phyloP scores from a whole-genome alignment of 2,888 invertebrate genomes.

The Abscondita cerata region DNA sequence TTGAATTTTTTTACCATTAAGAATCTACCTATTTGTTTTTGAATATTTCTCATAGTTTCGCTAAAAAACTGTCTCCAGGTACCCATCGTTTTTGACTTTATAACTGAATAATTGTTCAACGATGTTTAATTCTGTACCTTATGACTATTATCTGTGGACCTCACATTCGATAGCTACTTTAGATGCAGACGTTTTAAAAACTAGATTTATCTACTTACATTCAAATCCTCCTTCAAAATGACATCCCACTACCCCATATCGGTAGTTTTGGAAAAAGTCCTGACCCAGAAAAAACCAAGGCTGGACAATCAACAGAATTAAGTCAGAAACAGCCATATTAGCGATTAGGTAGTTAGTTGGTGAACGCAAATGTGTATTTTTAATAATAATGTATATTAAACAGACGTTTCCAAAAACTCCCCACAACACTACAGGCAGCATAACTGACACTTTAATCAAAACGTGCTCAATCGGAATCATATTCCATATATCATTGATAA shows the following conservation, averaged over 20 bases:
- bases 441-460: constrained; percentile 65
- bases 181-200: too few species aligned
- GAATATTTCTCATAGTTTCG: too few species aligned
- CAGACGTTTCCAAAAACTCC: constrained; percentile 73
- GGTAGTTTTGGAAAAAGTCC: constrained; percentile 81
- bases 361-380: constrained; percentile 69
- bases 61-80: too few species aligned
- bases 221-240: constrained; percentile 79
- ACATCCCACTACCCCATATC: constrained; percentile 76
- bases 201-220: constrained; percentile 56
- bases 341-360: constrained; percentile 76
- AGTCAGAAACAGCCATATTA: constrained; percentile 77
- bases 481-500: constrained; percentile 73
- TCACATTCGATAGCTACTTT: too few species aligned
- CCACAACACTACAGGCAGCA: constrained; percentile 67
- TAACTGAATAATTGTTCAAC: too few species aligned
- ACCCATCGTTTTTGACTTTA: too few species aligned
- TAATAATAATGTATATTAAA: constrained; percentile 68
- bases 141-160: too few species aligned
- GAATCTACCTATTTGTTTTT: too few species aligned
- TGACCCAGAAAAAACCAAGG: constrained; percentile 77
- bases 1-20: too few species aligned
- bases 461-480: constrained; percentile 67
- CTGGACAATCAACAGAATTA: constrained; percentile 70
- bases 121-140: too few species aligned